These are phyloP conservation scores for Abrostola triplasia DNA, from an alignment of 2,888 invertebrate genomes.

Conservation along the genomic window DNA sequence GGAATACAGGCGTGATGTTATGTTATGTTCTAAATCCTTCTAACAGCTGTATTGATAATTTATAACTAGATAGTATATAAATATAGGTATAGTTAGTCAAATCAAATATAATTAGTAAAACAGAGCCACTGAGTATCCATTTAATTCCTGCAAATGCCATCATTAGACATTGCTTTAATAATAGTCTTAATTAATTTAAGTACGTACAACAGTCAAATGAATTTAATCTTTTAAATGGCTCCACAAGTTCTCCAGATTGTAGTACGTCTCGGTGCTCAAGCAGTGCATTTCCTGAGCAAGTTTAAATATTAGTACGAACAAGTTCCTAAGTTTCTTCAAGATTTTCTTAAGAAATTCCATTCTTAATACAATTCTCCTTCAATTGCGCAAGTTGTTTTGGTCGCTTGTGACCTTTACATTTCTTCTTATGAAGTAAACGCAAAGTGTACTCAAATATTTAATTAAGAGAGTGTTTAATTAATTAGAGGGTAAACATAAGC, in stretches of 20 bases:
- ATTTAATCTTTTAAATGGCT: constrained; percentile 46
- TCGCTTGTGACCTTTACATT: constrained; percentile 3
- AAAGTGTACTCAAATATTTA: constrained; percentile 15
- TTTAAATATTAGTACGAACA: constrained; percentile 57
- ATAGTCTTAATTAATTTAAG: constrained; percentile 36
- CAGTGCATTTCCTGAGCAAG: constrained; percentile 57
- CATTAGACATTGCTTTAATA: not conserved
- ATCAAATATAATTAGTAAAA: not conserved
- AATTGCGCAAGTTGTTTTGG: constrained; percentile 12
- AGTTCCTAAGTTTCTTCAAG: constrained; percentile 56
- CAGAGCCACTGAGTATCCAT: not conserved
- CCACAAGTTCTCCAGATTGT: constrained; percentile 32
- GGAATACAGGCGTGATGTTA: no score
- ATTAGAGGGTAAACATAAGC: constrained; percentile 46
- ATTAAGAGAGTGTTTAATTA: constrained; percentile 28
- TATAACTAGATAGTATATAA: no score
- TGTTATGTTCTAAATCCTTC: no score
- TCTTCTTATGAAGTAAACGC: not conserved
- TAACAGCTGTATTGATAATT: no score
- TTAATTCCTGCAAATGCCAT: not conserved
- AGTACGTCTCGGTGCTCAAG: constrained; percentile 39
- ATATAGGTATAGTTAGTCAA: no score
- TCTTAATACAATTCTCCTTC: constrained; percentile 28
- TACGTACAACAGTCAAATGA: constrained; percentile 41
- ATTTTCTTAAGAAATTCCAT: constrained; percentile 55